Base-by-base conservation (phyloP, 92 coral and sea anemone genomes). In the Porites lobata region DNA sequence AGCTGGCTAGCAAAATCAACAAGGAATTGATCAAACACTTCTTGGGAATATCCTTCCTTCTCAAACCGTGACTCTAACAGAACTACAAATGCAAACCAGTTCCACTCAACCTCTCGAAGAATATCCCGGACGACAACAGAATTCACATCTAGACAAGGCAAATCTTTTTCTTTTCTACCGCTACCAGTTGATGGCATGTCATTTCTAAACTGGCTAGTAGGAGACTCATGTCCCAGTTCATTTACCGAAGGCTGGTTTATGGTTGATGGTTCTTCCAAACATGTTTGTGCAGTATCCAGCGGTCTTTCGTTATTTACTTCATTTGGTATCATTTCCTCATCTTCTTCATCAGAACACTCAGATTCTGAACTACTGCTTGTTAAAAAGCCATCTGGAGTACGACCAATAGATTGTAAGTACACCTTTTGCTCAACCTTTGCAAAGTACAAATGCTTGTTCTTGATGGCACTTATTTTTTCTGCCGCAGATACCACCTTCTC, bases 51-150 rank as follows among this genome's bases (percentile, higher is more conserved):
- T 22, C 24, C 24, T 22, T 22, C 24, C 24, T 22, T 22, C 24
- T 22, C 24, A 22, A 22, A 22, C 24, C 24, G 24, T 22, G 24
- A 22, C 24, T 65, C 89, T 2, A 77, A 59, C 64, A 85, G 77
- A 6, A 6, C 10, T 52, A 82, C 92, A 62, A 88, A 88, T n/a
- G 91, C 62, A 81, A 90, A 86, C 90, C 87, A 90, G 77, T 85
- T 90, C 75, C 65, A 85, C 76, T 85, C 87, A 61, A 85, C 84
- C 53, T 90, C 69, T 75, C 76, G 76, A 50, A 75, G 67, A 38
- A 76, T 85, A 43, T 85, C 76, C 14, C 29, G 50, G 70, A 58
- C 82, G 56, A 85, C 53, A 19, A 18, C 72, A 38, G 21, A 9
- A 63, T 75, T 76, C 52, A 75, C 38, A 12, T 75, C 79, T 15